Percentiles rank a stretch among this genome's conserved stretches.
Conservation (phyloP, 2,797 vertebrate species). For the Sphenodon punctatus region DNA sequence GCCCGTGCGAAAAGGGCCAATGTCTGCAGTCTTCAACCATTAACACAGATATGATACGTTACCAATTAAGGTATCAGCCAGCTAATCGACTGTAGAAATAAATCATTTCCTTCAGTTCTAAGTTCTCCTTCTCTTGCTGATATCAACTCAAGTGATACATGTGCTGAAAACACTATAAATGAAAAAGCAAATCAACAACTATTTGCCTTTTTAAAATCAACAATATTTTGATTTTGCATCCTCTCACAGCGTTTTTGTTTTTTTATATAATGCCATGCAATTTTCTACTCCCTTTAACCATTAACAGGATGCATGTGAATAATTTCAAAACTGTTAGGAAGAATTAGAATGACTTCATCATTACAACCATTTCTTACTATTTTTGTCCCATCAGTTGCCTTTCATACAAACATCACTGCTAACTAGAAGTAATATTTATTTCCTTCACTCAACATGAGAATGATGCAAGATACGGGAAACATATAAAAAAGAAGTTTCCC, state of each 20-base stretch:
- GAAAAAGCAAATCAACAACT: constrained; percentile 19
- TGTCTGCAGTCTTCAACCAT: constrained; percentile 62
- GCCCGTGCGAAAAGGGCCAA: no score
- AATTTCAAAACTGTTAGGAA: background rate
- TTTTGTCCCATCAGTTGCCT: background rate
- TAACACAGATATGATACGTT: constrained; percentile 58
- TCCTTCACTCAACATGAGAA: background rate
- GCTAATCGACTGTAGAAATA: constrained; percentile 77
- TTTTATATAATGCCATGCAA: background rate
- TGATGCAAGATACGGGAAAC: background rate
- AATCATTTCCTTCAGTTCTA: constrained; percentile 73
- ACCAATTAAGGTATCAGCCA: constrained; percentile 72
- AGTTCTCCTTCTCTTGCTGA: constrained; percentile 69
- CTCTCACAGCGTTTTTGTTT: background rate
- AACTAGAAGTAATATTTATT: constrained; percentile 12
- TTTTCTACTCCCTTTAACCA: constrained; percentile 20
- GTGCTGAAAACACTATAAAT: constrained; percentile 71
- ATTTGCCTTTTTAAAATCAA: constrained; percentile 24
- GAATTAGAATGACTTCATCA: background rate
- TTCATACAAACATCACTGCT: background rate
- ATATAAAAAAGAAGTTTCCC: background rate
- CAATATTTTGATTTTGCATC: background rate
- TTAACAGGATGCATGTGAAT: background rate
- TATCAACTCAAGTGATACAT: constrained; percentile 77
- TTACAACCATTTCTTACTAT: rapidly evolving